Base-by-base conservation (phyloP, 2,888 invertebrate genomes). In the Tachina grossa region DNA sequence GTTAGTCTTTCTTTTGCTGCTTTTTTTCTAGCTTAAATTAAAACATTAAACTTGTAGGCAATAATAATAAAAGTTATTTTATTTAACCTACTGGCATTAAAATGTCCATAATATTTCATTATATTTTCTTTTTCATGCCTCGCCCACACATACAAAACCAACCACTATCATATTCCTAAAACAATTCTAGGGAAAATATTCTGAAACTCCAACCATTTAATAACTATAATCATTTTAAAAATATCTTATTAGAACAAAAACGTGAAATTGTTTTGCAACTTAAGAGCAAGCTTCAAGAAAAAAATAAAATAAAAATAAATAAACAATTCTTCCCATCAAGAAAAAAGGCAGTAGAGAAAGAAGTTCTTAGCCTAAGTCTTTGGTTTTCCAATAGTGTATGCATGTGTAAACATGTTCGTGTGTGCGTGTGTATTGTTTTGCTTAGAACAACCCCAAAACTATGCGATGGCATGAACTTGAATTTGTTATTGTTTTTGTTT, bases 231-330 rank as follows among this genome's bases (percentile, higher is more conserved):
- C 84, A 59, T 65, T 66, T 61, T 14, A n/a, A 81, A 81, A 84
- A 81, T 72, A 84, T 84, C 82, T 82, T 82, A 78, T 85, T 83
- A 85, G 83, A 85, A 83, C 85, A 85, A 85, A 85, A 85, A 83
- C 85, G 85, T 85, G 85, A 78, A 75, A 69, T 83, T 75, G 77
- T 83, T 78, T 66, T 53, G 4, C 14, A 61, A 22, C 45, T 16
- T 45, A 45, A 68, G 5, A 22, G 41, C 13, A 55, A 61, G 45
- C 5, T 10, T 3, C 9, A 19, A 19, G 51, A 53, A 41, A 49
- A 61, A 14, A 45, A 59, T 41, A 9, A 69, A 61, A 22, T 8
- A 55, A 57, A 45, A 49, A 49, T 49, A 22, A 13, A 47, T 2
- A n/a, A 22, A 47, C 6, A 39, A 45, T n/a, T 68, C 47, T 49